Percentiles rank a stretch among this genome's conserved stretches.
Evolutionary conservation across 2,888 invertebrate genomes (phyloP).

Genomic region (Lymantria monacha): DNA sequence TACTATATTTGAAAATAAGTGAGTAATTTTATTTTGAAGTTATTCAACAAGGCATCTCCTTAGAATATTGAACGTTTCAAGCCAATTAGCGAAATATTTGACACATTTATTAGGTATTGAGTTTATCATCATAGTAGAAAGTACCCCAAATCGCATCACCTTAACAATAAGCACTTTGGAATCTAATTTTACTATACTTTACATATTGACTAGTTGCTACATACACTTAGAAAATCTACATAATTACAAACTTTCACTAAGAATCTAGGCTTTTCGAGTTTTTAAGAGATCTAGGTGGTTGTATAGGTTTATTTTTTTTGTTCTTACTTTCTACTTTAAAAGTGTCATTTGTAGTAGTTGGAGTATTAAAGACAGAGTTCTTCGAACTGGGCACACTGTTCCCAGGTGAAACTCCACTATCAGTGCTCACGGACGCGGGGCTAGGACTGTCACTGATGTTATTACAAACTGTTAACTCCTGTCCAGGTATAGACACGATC

Average conservation of each 20-base stretch:
- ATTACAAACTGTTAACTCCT: slow-evolving; percentile 74
- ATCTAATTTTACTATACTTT: slow-evolving; percentile 64
- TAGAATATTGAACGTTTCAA: too few relatives aligned
- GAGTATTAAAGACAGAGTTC: slow-evolving; percentile 59
- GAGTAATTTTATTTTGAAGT: too few relatives aligned
- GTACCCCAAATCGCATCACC: slow-evolving; percentile 11
- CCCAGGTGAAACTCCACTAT: slow-evolving; percentile 73
- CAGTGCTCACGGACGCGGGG: slow-evolving; percentile 71
- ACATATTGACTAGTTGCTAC: slow-evolving; percentile 60
- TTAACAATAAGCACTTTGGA: slow-evolving; percentile 65
- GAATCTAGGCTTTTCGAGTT: slow-evolving; percentile 78
- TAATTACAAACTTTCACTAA: slow-evolving; percentile 74
- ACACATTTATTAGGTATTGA: too few relatives aligned
- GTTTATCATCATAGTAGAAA: neutral
- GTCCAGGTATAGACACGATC: slow-evolving; percentile 70
- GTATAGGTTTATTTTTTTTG: slow-evolving; percentile 61
- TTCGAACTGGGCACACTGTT: slow-evolving; percentile 69
- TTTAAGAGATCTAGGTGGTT: slow-evolving; percentile 66
- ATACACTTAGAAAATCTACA: slow-evolving; percentile 81
- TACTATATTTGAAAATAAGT: too few relatives aligned
- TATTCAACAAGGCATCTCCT: too few relatives aligned
- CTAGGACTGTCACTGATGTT: slow-evolving; percentile 69
- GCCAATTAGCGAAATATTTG: too few relatives aligned
- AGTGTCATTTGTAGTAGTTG: slow-evolving; percentile 46
- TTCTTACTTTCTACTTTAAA: slow-evolving; percentile 55